Percentiles rank a stretch among this genome's conserved stretches.
Conservation (phyloP, 2,888 invertebrate species). For the Andrena minutula region DNA sequence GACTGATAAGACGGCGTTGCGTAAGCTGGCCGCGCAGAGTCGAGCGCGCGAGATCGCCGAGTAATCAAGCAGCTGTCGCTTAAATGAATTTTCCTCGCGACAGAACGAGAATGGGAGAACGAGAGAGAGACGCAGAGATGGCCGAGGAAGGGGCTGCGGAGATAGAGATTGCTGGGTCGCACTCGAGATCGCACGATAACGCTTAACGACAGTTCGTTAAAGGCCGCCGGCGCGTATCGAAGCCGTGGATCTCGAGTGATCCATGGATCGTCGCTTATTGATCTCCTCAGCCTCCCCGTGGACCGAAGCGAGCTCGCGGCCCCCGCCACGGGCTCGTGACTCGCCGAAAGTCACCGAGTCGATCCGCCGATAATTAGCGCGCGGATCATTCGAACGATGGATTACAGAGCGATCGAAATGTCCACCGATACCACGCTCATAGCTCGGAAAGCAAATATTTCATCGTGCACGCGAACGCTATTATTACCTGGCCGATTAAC, state of each 20-base stretch:
- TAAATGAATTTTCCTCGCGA: slow-evolving; percentile 71
- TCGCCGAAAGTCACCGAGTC: neutral
- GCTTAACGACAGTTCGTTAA: slow-evolving; percentile 71
- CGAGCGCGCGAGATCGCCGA: slow-evolving; percentile 36
- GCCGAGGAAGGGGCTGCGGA: neutral
- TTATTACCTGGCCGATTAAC: slow-evolving; percentile 31
- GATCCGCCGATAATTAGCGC: slow-evolving; percentile 29
- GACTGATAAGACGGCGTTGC: slow-evolving; percentile 38
- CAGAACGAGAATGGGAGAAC: slow-evolving; percentile 11
- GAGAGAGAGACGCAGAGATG: neutral
- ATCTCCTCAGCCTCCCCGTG: slow-evolving; percentile 1
- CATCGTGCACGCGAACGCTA: slow-evolving; percentile 8
- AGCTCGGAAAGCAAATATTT: slow-evolving; percentile 27
- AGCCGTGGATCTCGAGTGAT: slow-evolving; percentile 54
- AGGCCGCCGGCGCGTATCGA: slow-evolving; percentile 57
- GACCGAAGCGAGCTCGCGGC: neutral
- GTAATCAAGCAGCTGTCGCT: slow-evolving; percentile 59
- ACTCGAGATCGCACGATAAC: slow-evolving; percentile 67
- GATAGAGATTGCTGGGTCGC: slow-evolving; percentile 37
- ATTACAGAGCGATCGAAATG: slow-evolving; percentile 29
- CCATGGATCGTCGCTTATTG: slow-evolving; percentile 46
- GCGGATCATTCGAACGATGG: slow-evolving; percentile 5
- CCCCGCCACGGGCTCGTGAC: neutral
- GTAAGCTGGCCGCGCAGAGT: slow-evolving; percentile 38
- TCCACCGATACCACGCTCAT: slow-evolving; percentile 3